These are phyloP conservation scores for Pica pica DNA, from an alignment of 2,113 vertebrate species.

Conservation along the genomic window DNA sequence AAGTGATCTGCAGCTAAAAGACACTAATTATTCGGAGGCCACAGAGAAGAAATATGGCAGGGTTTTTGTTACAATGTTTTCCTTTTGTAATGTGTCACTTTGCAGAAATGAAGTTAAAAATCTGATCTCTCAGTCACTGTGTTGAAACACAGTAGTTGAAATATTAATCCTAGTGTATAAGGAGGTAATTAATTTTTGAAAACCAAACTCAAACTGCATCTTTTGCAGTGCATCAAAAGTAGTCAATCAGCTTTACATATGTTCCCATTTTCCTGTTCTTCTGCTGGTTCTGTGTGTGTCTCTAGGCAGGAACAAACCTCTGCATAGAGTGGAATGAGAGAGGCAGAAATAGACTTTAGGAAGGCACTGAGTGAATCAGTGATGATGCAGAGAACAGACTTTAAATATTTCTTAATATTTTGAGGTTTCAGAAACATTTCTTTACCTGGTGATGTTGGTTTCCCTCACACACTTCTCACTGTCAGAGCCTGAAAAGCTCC, in stretches of 20 bases:
- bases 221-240: not conserved
- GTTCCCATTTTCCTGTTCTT: not conserved
- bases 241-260: not conserved
- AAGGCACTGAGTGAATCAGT: not conserved
- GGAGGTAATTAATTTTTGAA: not conserved
- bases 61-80: not conserved
- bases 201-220: not conserved
- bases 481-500: not conserved
- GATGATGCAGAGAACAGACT: not conserved
- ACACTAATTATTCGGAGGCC: not conserved
- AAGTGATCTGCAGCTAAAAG: not conserved
- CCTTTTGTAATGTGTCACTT: not conserved
- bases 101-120: not conserved
- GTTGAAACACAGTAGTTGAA: not conserved
- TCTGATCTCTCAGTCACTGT: not conserved
- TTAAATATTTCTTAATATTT: not conserved
- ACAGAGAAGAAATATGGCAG: not conserved
- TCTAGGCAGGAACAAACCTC: not conserved
- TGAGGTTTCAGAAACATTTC: not conserved
- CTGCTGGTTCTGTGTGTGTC: not conserved
- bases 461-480: not conserved
- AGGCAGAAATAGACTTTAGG: not conserved
- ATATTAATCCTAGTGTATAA: not conserved
- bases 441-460: not conserved
- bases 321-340: not conserved